Evolutionary conservation across 2,888 invertebrate genomes (phyloP), one percentile per base, ranked within the genome.

Genomic region (Leptinotarsa haldemani): DNA sequence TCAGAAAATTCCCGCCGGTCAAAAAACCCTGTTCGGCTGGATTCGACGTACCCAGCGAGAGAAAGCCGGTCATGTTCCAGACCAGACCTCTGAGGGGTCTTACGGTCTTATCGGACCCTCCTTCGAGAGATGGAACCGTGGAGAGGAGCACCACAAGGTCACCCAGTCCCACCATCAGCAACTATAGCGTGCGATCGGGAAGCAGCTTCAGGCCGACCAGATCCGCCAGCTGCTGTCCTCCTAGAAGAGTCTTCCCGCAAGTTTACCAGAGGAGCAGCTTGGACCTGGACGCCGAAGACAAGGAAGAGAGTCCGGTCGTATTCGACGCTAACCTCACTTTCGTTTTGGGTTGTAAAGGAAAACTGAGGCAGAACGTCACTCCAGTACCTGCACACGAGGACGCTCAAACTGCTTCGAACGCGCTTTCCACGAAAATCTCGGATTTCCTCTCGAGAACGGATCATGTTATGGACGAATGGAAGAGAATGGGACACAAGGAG

Each of bases 401-500:
- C 84, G 91, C 93, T 52, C 90, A 92, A 65, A 95, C 95, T 0
- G 93, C 94, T 2, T 95, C 95, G 0, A 94, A 93, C 74, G 92
- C 92, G 80, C 88, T 96, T 20, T 92, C 92, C 47, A 90, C 90
- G 50, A 94, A 94, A 87, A 96, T 96, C 70, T 91, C 94, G 71
- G 93, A 92, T 83, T 96, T 96, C 82, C 88, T 96, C 48, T 92
- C 91, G 83, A 90, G 94, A 77, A 96, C 96, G 3, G 96, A 96
- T 87, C 96, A 96, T 86, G 92, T 96, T 0, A 94, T 94, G 92
- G 95, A 96, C 82, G 95, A 96, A 84, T 96, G 96, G 96, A 90
- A 91, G 72, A 90, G 92, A 76, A 82, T 94, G 67, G 94, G 94
- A 0, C 91, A 91, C 70, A 90, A 89, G 79, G 90, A 91, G 78